phyloP scores from a whole-genome alignment of 2,113 vertebrate species.

The Entosphenus tridentatus region DNA sequence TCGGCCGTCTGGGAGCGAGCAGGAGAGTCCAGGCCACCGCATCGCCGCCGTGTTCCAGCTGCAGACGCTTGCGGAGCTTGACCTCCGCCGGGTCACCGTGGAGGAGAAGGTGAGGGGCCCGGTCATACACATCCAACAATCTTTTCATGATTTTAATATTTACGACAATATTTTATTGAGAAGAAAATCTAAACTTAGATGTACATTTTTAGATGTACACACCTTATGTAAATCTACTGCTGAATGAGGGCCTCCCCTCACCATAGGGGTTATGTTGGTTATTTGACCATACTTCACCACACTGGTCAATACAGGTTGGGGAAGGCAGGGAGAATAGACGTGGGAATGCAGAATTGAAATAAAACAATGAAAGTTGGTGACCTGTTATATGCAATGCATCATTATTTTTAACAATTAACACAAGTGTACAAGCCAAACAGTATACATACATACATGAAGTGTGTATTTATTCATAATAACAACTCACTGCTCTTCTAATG shows the following conservation, averaged over 20 bases:
- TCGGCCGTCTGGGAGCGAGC: slow-evolving; percentile 8
- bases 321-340: too few species aligned
- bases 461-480: too few species aligned
- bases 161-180: neutral
- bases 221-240: neutral
- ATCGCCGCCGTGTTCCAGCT: slow-evolving; percentile 39
- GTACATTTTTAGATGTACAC: neutral
- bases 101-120: slow-evolving; percentile 47
- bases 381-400: too few species aligned
- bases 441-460: too few species aligned
- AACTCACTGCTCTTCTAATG: too few species aligned
- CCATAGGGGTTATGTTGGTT: neutral
- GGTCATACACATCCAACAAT: too few species aligned
- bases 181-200: neutral
- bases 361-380: too few species aligned
- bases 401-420: too few species aligned
- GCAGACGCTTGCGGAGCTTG: slow-evolving; percentile 39
- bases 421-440: too few species aligned
- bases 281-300: neutral
- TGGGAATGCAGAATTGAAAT: too few species aligned
- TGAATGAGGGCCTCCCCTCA: neutral
- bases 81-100: slow-evolving; percentile 36
- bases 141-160: neutral
- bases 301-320: too few species aligned
- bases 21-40: slow-evolving; percentile 49